Evolutionary conservation across 2,797 vertebrate genomes (phyloP).

Genomic region (Cryptoblepharus egeriae): DNA sequence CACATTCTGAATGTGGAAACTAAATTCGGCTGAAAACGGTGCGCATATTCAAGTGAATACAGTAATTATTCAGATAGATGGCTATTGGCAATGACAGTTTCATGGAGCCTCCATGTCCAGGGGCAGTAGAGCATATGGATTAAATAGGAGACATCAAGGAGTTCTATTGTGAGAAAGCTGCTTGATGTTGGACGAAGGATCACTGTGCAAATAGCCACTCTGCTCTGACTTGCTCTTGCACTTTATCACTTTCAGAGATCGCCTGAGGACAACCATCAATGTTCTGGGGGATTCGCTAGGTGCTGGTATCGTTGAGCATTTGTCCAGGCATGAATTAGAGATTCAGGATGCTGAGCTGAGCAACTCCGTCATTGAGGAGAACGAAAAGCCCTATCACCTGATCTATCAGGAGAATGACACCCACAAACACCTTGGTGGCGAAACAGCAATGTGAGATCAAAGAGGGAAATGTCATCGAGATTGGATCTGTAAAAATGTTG

Average conservation of each 20-base stretch:
- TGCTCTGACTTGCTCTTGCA: background rate
- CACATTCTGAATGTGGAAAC: too few relatives aligned
- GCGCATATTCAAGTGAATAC: too few relatives aligned
- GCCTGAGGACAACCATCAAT: constrained; percentile 92
- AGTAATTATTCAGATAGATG: too few relatives aligned
- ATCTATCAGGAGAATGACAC: constrained; percentile 85
- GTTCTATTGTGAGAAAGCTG: background rate
- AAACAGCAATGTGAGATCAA: constrained; percentile 83
- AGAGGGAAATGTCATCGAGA: background rate
- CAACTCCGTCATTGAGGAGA: constrained; percentile 86
- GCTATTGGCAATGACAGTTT: too few relatives aligned
- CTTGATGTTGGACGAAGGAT: background rate
- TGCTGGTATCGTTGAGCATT: constrained; percentile 91
- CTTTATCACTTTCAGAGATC: constrained; percentile 81
- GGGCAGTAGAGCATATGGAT: too few relatives aligned
- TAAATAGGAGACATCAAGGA: too few relatives aligned
- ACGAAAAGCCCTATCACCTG: constrained; percentile 86
- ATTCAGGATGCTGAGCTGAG: constrained; percentile 83
- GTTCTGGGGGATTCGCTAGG: constrained; percentile 96
- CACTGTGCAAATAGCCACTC: background rate
- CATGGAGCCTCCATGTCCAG: background rate
- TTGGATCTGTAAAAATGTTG: constrained; percentile 12
- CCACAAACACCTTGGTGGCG: constrained; percentile 80
- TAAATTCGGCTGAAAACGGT: too few relatives aligned
- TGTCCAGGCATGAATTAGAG: constrained; percentile 89